Evolutionary conservation across 1,140 invertebrate species (phyloP).

Genomic region (Drosophila tani): DNA sequence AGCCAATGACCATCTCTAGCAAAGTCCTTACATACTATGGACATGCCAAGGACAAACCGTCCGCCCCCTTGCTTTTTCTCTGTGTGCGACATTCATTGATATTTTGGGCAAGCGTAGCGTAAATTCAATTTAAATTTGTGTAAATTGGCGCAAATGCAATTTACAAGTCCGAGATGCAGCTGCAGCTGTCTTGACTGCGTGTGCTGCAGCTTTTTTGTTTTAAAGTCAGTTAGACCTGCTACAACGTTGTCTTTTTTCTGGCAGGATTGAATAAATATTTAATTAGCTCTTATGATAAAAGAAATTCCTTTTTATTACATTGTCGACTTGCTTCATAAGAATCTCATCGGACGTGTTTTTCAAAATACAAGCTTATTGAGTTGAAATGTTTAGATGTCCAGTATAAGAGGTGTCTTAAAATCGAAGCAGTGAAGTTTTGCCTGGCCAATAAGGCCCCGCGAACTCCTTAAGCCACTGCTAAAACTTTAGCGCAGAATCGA

Average conservation of each 20-base stretch:
- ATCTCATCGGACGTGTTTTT: not conserved
- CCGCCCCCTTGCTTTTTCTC: slow-evolving; percentile 23
- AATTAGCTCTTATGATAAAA: slow-evolving; percentile 5
- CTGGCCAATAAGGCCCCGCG: not conserved
- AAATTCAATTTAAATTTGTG: slow-evolving; percentile 82
- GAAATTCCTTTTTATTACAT: not conserved
- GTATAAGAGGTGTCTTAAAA: slow-evolving; percentile 24
- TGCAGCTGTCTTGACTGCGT: slow-evolving; percentile 59
- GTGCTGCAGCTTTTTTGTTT: slow-evolving; percentile 23
- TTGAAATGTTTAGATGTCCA: slow-evolving; percentile 10
- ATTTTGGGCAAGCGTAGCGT: slow-evolving; percentile 79
- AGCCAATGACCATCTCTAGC: slow-evolving; percentile 8
- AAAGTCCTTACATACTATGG: slow-evolving; percentile 9
- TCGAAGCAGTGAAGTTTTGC: slow-evolving; percentile 9
- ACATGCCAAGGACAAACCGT: slow-evolving; percentile 21
- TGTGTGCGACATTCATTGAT: slow-evolving; percentile 73
- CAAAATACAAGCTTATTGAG: not conserved
- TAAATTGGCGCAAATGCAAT: slow-evolving; percentile 80
- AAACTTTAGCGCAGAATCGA: slow-evolving; percentile 31
- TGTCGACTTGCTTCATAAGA: not conserved
- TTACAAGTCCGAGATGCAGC: slow-evolving; percentile 67
- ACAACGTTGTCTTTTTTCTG: not conserved
- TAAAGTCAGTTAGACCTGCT: slow-evolving; percentile 2
- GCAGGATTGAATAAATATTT: slow-evolving; percentile 12
- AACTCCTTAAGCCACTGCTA: slow-evolving; percentile 33